These are phyloP conservation scores for Eilema griseolum DNA, from an alignment of 2,888 invertebrate species.

Conservation along the genomic window DNA sequence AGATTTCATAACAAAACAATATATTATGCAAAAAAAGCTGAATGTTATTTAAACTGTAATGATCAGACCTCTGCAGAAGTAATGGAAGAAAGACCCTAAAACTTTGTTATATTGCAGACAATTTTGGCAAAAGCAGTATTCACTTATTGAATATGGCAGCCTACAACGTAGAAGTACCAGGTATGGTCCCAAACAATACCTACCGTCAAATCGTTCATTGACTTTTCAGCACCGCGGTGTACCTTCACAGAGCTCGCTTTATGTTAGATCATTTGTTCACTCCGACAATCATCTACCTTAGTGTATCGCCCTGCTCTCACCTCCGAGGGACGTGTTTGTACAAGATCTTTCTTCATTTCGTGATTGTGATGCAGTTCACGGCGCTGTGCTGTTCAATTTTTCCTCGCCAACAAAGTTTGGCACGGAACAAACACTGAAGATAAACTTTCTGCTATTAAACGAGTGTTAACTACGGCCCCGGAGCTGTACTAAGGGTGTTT, in stretches of 20 bases:
- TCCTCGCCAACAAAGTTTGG: conserved; percentile 29
- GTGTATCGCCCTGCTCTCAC: conserved; percentile 20
- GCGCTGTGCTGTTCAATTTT: conserved; percentile 22
- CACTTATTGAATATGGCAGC: too few species aligned
- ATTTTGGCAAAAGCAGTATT: too few species aligned
- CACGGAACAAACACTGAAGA: conserved; percentile 13
- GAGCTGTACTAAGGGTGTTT: neutral
- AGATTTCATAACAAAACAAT: too few species aligned
- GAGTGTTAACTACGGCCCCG: neutral
- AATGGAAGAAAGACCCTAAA: too few species aligned
- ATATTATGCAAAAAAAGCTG: too few species aligned
- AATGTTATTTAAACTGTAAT: too few species aligned
- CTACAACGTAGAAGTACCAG: too few species aligned
- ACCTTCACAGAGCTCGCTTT: neutral
- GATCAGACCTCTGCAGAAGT: too few species aligned
- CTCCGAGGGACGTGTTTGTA: conserved; percentile 20
- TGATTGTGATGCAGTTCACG: conserved; percentile 32
- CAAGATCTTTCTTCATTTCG: conserved; percentile 19
- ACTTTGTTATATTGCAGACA: too few species aligned
- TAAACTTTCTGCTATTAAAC: conserved; percentile 16
- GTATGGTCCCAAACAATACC: too few species aligned
- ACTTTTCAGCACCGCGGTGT: neutral
- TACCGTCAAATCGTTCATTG: neutral
- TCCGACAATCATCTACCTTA: conserved; percentile 24
- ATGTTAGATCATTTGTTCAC: neutral